Base-by-base conservation (phyloP, 2,888 invertebrate species). In the Drosophila nr. perissopoda region DNA sequence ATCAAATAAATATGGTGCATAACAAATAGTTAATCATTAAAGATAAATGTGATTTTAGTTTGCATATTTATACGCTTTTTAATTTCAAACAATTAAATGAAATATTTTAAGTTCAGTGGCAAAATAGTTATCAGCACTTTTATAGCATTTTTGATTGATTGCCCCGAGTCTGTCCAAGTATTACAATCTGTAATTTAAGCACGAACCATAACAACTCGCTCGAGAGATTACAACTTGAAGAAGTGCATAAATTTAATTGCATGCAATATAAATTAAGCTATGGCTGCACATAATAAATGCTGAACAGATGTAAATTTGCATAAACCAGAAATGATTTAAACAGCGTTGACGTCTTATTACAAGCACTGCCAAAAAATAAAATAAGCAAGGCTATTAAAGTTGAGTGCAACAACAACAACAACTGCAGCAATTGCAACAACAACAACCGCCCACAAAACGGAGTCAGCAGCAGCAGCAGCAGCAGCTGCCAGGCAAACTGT, bases 341-440 rank as follows among this genome's bases (percentile, higher is more conserved):
- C 74, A 78, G 83, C 86, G 90, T 87, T 88, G 90, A 89, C 90
- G 83, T 91, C 89, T 84, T 83, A 88, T 90, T 89, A 80, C 67
- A 79, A 81, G 74, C 83, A 79, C 38, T 80, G 79, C 77, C 86
- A 85, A 88, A 74, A 81, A 70, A 36, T 38, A 54, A 54, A 36
- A 54, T 54, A 54, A 36, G 51, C 34, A 66, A 48, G 53, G 27
- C 68, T 27, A 67, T 68, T 67, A 67, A 68, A 68, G 59, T 27
- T 54, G 54, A 16, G 36, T 49, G 51, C 49, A 76, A 40, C 60
- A 57, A 60, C 70, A 72, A 65, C 40, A 66, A 25, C 64, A 52
- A 48, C 67, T 60, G 25, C 63, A 52, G 21, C 67, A 52, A 60
- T 33, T 11, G 33, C 33, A 33, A 27, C 67, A 52, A 64, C 70